These are phyloP conservation scores for Melanotaenia duboulayi DNA, from an alignment of 2,113 vertebrate genomes.

Conservation along the genomic window DNA sequence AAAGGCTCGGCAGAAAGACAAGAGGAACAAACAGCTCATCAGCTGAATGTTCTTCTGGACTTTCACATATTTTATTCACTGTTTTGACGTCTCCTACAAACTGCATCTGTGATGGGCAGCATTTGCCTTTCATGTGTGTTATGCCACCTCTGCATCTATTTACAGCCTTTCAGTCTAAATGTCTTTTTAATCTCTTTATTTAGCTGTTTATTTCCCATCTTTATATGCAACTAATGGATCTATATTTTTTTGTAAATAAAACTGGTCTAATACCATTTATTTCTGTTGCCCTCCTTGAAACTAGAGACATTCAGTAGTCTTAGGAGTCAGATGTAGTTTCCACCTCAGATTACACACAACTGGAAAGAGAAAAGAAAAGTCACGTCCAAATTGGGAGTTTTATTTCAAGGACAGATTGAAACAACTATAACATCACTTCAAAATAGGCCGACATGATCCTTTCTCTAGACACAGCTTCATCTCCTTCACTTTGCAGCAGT, in stretches of 20 bases:
- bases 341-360: not conserved
- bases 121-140: not conserved
- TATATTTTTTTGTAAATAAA: constrained; percentile 67
- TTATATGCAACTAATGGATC: constrained; percentile 11
- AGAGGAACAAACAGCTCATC: constrained; percentile 54
- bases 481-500: not conserved
- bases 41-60: constrained; percentile 10
- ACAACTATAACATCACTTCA: constrained; percentile 56
- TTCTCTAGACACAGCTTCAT: constrained; percentile 5
- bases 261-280: not conserved
- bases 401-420: constrained; percentile 72
- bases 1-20: constrained; percentile 75
- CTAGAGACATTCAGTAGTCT: not conserved
- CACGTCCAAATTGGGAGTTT: constrained; percentile 57
- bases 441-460: constrained; percentile 37
- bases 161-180: not conserved
- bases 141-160: not conserved
- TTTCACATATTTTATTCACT: not conserved
- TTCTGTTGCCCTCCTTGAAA: not conserved
- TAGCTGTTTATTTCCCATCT: not conserved
- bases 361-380: not conserved
- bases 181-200: constrained; percentile 1
- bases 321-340: not conserved
- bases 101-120: not conserved
- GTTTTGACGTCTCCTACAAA: not conserved